phyloP scores from a whole-genome alignment of 2,113 vertebrate genomes.

The Poecilia latipinna region DNA sequence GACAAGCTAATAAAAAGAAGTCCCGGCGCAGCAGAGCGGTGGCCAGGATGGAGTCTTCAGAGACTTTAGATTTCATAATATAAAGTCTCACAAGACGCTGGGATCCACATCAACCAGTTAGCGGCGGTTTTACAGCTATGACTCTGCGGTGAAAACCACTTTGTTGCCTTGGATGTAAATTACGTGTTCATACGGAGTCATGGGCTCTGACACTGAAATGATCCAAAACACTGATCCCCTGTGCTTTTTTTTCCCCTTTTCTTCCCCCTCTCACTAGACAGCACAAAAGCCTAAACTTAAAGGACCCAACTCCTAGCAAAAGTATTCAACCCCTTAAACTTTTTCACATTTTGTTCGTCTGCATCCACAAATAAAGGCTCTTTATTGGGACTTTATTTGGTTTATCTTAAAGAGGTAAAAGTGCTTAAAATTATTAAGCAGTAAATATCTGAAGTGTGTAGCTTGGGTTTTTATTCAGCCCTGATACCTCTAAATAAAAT shows the following conservation, averaged over 20 bases:
- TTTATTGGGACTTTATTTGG: no score
- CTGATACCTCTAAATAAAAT: no score
- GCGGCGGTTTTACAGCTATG: slow-evolving; percentile 78
- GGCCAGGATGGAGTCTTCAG: slow-evolving; percentile 59
- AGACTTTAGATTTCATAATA: slow-evolving; percentile 63
- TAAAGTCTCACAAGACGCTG: slow-evolving; percentile 55
- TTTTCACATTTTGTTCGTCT: background rate
- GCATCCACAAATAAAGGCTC: background rate
- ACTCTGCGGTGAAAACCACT: slow-evolving; percentile 77
- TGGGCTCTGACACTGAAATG: slow-evolving; percentile 54
- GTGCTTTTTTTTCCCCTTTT: slow-evolving; percentile 16
- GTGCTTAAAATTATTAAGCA: background rate
- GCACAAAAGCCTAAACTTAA: background rate
- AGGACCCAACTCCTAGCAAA: background rate
- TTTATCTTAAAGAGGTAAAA: background rate
- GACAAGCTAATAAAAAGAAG: slow-evolving; percentile 51
- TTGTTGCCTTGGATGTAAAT: slow-evolving; percentile 79
- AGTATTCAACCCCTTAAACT: background rate
- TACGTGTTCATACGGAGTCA: slow-evolving; percentile 68
- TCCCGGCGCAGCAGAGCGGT: slow-evolving; percentile 44
- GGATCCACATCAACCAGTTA: slow-evolving; percentile 76
- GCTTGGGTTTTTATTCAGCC: no score
- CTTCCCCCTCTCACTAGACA: slow-evolving; percentile 29
- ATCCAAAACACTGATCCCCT: slow-evolving; percentile 57
- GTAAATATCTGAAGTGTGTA: background rate